Conservation (phyloP, 1,140 invertebrate genomes). For the Atta colombica region DNA sequence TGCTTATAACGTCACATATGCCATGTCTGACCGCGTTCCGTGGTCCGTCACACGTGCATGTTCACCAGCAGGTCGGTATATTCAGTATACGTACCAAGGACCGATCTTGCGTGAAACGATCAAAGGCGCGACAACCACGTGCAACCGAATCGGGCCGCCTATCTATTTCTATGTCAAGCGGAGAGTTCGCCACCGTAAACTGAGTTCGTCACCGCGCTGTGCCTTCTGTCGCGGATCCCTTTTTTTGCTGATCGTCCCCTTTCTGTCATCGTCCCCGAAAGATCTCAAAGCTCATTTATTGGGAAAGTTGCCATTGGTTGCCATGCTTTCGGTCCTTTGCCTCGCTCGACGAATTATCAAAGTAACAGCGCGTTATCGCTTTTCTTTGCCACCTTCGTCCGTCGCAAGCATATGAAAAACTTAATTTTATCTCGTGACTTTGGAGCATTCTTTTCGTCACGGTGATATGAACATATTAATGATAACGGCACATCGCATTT, state of each 20-base stretch:
- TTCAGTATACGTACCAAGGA: constrained; percentile 22
- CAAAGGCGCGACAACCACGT: constrained; percentile 64
- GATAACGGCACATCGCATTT: not conserved
- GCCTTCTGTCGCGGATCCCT: constrained; percentile 16
- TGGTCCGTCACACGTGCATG: constrained; percentile 26
- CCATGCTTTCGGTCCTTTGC: not conserved
- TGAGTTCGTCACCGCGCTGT: constrained; percentile 32
- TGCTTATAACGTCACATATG: constrained; percentile 29
- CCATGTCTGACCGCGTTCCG: constrained; percentile 36
- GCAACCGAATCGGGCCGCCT: constrained; percentile 29
- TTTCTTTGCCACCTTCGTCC: constrained; percentile 11
- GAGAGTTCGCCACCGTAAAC: constrained; percentile 19
- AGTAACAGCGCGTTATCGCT: constrained; percentile 18
- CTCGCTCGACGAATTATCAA: constrained; percentile 50
- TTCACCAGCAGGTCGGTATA: not conserved
- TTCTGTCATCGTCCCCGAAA: not conserved
- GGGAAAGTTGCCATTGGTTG: constrained; percentile 45
- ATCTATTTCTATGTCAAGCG: constrained; percentile 62
- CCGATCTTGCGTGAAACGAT: constrained; percentile 72
- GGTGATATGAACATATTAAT: not conserved
- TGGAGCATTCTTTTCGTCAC: not conserved
- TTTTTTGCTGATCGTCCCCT: constrained; percentile 18
- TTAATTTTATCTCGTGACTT: constrained; percentile 13
- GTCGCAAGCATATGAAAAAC: not conserved
- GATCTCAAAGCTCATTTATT: constrained; percentile 48